Percentiles rank a stretch among this genome's conserved stretches.
These are phyloP conservation scores for Andrena flavipes DNA, from an alignment of 2,888 invertebrate genomes.

Conservation along the genomic window DNA sequence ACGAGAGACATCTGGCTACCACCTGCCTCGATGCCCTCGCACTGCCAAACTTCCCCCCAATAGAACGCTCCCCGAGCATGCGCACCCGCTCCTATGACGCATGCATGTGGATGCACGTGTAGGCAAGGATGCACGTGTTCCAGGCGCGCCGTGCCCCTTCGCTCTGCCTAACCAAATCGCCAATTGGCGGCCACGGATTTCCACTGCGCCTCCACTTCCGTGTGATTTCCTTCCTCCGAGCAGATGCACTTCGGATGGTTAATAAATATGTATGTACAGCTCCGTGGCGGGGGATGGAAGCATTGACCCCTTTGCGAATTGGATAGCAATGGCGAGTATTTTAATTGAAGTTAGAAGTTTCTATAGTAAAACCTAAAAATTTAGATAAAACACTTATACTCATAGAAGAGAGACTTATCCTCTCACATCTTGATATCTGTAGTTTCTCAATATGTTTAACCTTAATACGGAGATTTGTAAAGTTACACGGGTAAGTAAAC, in stretches of 20 bases:
- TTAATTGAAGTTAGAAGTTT: background rate
- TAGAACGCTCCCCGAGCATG: conserved; percentile 69
- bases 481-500: too few species aligned
- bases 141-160: background rate
- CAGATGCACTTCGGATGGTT: background rate
- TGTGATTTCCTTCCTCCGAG: background rate
- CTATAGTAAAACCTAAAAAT: background rate
- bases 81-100: conserved; percentile 72
- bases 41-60: conserved; percentile 74
- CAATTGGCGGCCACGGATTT: conserved; percentile 26
- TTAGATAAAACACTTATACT: background rate
- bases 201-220: background rate
- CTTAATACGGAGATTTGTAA: too few species aligned
- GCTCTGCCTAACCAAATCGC: background rate
- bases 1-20: conserved; percentile 84
- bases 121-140: conserved; percentile 45
- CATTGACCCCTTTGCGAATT: too few species aligned
- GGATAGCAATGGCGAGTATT: too few species aligned
- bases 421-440: background rate
- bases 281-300: too few species aligned
- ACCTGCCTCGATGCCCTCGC: conserved; percentile 83
- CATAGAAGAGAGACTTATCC: too few species aligned
- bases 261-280: background rate
- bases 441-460: too few species aligned
- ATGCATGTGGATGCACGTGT: conserved; percentile 58